Evolutionary conservation across 1,140 invertebrate species (phyloP), one percentile per base, ranked within the genome.

Genomic region (Anastatus disparis): DNA sequence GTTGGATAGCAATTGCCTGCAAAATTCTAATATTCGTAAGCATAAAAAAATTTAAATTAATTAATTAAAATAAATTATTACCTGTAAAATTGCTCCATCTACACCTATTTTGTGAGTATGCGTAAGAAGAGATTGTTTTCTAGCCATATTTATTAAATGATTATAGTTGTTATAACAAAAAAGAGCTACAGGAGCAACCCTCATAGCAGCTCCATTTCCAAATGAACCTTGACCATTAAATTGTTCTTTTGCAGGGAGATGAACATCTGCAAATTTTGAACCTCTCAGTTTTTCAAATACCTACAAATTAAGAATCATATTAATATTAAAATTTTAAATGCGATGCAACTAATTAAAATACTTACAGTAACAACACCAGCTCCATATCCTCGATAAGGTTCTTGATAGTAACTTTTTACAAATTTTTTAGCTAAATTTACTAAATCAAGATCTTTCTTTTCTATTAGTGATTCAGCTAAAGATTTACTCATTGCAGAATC

Each of bases 131-230:
- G 91, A 88, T 9, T 81, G 82, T 73, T 87, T 80, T 71, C 76
- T 85, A 0, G 87, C 87, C 31, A 85, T 81, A 31, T 90, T 80
- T 27, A 91, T 62, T 73, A 91, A 84, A 68, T 81, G 74, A 20
- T 88, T 74, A 58, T 87, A 85, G 76, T 89, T 76, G 53, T 87
- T 79, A 61, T 88, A 84, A 69, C 84, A 89, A 82, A 90, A 93
- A 13, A 95, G 79, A 10, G 91, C 87, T 59, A 92, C 81, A n/a
- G 93, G 93, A 13, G 90, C 81, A 27, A 93, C 87, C 78, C 93
- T 87, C 93, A 94, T 94, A 1, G 92, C 91, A 52, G 89, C 90
- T 15, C 93, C 93, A 85, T 94, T 94, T 20, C 93, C 93, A 87
- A 88, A 92, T 7, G 92, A 93, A 3, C 93, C 93, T 66, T 77